A percentile compares a stretch with the other conserved stretches of the same genome.
phyloP scores from a whole-genome alignment of 2,888 invertebrate species.

The Brachyptera risi region DNA sequence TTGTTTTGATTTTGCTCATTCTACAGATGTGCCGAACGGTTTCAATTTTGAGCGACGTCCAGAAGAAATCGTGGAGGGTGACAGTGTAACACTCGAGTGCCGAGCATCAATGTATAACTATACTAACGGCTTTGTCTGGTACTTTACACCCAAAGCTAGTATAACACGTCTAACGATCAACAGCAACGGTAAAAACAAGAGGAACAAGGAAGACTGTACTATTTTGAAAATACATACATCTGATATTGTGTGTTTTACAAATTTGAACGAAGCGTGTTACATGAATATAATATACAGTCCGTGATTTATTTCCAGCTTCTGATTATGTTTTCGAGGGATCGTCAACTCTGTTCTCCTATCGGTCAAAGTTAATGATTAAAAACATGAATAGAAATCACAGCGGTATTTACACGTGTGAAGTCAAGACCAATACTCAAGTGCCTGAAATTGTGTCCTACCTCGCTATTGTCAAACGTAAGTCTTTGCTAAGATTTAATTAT shows the following conservation, averaged over 20 bases:
- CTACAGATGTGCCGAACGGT: conserved; percentile 42
- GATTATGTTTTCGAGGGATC: not conserved
- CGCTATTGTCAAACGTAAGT: not conserved
- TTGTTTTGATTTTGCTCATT: too few relatives aligned
- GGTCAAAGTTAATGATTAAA: conserved; percentile 41
- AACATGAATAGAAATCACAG: conserved; percentile 40
- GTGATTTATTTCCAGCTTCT: not conserved
- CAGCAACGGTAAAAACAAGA: not conserved
- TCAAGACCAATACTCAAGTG: conserved; percentile 35
- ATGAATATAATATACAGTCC: not conserved
- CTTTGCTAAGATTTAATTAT: not conserved
- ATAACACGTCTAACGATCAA: too few relatives aligned
- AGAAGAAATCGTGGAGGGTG: conserved; percentile 36
- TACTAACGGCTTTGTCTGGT: conserved; percentile 38
- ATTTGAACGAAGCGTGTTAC: too few relatives aligned
- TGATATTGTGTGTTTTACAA: too few relatives aligned
- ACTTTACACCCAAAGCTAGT: not conserved
- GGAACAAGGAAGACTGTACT: too few relatives aligned
- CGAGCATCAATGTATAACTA: conserved; percentile 54
- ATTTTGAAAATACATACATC: too few relatives aligned
- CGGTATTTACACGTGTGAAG: conserved; percentile 40
- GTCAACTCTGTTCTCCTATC: conserved; percentile 43
- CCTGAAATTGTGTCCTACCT: conserved; percentile 36
- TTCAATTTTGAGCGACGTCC: not conserved
- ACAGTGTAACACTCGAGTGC: conserved; percentile 54